Conservation (phyloP, 2,113 vertebrate species). For the Corapipo altera region DNA sequence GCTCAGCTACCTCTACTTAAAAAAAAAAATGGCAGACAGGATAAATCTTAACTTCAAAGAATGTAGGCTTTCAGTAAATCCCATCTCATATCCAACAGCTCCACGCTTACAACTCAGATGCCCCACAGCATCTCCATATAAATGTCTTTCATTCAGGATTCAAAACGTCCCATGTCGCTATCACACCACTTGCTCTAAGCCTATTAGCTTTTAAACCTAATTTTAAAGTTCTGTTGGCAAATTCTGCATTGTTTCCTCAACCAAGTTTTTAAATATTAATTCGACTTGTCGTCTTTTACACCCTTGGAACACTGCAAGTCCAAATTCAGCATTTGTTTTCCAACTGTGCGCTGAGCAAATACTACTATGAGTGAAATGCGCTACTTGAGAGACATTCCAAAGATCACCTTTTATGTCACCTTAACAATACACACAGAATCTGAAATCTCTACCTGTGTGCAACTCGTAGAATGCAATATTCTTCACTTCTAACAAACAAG, state of each 20-base stretch:
- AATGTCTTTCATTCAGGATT: not conserved
- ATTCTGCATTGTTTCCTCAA: not conserved
- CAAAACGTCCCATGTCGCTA: accelerated
- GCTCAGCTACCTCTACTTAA: not conserved
- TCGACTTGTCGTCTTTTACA: not conserved
- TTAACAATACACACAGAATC: not conserved
- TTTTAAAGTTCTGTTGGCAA: not conserved
- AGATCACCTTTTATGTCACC: not conserved
- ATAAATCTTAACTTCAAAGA: not conserved
- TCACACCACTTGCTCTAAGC: not conserved
- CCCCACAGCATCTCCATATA: not conserved
- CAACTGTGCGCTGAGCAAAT: not conserved
- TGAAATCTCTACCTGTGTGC: not conserved
- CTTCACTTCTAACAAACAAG: not conserved
- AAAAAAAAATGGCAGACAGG: no score
- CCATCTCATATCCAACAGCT: not conserved
- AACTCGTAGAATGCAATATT: not conserved
- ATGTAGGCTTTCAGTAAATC: not conserved
- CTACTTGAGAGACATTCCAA: not conserved
- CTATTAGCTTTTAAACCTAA: not conserved
- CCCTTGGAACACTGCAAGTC: not conserved
- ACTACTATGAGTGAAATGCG: not conserved
- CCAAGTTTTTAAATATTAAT: not conserved
- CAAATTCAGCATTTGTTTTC: not conserved
- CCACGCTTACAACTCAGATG: not conserved